Evolutionary conservation across 2,888 invertebrate genomes (phyloP).

Genomic region (Nesidiocoris tenuis): DNA sequence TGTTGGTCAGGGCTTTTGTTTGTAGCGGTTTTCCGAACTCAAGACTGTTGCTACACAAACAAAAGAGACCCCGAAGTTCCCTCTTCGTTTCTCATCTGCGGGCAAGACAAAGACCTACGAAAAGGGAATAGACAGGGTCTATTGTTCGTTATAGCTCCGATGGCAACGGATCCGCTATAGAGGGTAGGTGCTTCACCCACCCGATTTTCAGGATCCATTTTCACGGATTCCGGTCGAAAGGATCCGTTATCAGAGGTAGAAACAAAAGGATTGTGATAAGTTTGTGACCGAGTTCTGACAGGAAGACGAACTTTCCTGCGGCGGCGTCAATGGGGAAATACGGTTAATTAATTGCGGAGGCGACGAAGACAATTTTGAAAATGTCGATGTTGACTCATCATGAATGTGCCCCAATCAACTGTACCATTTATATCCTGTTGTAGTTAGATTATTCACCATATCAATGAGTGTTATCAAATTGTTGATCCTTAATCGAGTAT

Average conservation of each 20-base stretch:
- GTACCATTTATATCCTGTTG: no score
- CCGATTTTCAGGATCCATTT: not conserved
- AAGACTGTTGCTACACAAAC: not conserved
- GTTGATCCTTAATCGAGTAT: no score
- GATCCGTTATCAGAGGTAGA: not conserved
- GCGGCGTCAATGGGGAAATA: no score
- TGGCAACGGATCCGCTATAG: not conserved
- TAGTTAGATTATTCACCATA: no score
- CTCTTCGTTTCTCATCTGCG: not conserved
- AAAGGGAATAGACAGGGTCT: no score
- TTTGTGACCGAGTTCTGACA: not conserved
- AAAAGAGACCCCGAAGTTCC: not conserved
- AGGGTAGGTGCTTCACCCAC: not conserved
- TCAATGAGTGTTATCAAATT: no score
- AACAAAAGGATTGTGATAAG: not conserved
- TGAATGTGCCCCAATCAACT: no score
- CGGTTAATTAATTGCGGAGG: no score
- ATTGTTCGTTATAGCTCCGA: not conserved
- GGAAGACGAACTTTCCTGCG: not conserved
- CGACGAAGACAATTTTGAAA: no score
- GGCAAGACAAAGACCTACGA: not conserved
- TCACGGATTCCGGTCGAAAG: not conserved
- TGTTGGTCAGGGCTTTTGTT: not conserved
- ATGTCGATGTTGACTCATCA: no score
- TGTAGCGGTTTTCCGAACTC: conserved; percentile 3